Evolutionary conservation across 2,113 vertebrate genomes (phyloP).

Genomic region (Romanogobio albipinnatus): DNA sequence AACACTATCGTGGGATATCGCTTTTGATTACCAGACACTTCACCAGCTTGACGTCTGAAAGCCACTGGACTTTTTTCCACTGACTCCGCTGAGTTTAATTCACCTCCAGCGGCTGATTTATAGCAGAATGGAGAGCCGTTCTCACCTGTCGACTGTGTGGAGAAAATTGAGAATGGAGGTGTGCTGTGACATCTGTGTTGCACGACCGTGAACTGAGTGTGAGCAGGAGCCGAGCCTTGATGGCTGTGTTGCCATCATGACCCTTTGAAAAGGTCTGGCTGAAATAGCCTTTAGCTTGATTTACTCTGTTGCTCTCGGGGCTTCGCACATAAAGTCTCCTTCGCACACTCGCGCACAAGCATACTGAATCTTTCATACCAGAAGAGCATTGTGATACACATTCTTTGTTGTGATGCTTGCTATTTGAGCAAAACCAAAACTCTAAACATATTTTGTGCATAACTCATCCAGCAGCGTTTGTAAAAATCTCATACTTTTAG

Average conservation of each 20-base stretch:
- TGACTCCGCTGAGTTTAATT: constrained; percentile 60
- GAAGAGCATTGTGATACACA: background rate
- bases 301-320: constrained; percentile 62
- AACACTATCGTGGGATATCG: constrained; percentile 7
- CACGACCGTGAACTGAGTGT: constrained; percentile 61
- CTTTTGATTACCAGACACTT: constrained; percentile 40
- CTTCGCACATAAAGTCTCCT: constrained; percentile 47
- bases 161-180: constrained; percentile 62
- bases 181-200: constrained; percentile 68
- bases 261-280: constrained; percentile 54
- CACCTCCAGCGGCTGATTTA: constrained; percentile 58
- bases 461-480: background rate
- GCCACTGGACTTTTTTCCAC: constrained; percentile 36
- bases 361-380: background rate
- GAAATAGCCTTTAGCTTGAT: constrained; percentile 57
- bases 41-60: constrained; percentile 16
- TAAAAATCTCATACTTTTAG: background rate
- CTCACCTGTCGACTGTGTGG: constrained; percentile 59
- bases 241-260: constrained; percentile 63
- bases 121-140: constrained; percentile 61
- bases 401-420: background rate
- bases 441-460: background rate
- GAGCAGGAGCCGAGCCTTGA: constrained; percentile 58
- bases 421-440: background rate
- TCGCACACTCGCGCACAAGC: constrained; percentile 1